Base-by-base conservation (phyloP, 2,797 vertebrate species). In the Poeciliopsis presidionis region DNA sequence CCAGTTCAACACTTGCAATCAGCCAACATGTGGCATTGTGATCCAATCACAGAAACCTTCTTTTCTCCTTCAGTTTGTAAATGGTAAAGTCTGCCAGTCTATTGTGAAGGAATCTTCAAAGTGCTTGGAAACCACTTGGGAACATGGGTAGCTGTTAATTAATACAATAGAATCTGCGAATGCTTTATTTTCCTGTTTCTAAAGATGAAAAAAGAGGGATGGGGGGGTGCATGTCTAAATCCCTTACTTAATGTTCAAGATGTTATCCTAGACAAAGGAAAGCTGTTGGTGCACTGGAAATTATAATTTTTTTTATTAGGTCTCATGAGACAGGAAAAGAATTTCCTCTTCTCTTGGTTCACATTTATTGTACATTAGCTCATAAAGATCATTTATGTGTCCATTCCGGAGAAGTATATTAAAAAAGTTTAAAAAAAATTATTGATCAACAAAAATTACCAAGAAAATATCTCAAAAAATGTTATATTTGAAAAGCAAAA, bases 11-110 rank as follows among this genome's bases (percentile, higher is more conserved):
- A 72, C 89, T 91, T 84, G 85, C 86, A 88, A 93, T 94, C 93
- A 95, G 92, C 94, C 91, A 93, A 94, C 88, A 93, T 94, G 91
- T 94, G 92, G 90, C 90, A 90, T 94, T 92, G 91, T 95, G 92
- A 95, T 94, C 91, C 88, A 89, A 93, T 94, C 93, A 90, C 81
- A 89, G 90, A 87, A 87, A 91, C 77, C 61, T 82, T 81, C 71
- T 22, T 45, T 30, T 61, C 65, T 72, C 74, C 83, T 86, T 81
- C 86, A 85, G 87, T 87, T 88, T 51, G 45, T 88, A 90, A 93
- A 94, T 91, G 92, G 92, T 94, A 94, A 94, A 94, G 77, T 93
- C 92, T 92, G 84, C 87, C 75, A 75, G 84, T 92, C 86, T 91
- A 93, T 94, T 95, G 91, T 94, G 87, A 90, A 92, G 83, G 81